Evolutionary conservation across 2,888 invertebrate genomes (phyloP), one percentile per base, ranked within the genome.

Genomic region (Drosophila vallismaia): DNA sequence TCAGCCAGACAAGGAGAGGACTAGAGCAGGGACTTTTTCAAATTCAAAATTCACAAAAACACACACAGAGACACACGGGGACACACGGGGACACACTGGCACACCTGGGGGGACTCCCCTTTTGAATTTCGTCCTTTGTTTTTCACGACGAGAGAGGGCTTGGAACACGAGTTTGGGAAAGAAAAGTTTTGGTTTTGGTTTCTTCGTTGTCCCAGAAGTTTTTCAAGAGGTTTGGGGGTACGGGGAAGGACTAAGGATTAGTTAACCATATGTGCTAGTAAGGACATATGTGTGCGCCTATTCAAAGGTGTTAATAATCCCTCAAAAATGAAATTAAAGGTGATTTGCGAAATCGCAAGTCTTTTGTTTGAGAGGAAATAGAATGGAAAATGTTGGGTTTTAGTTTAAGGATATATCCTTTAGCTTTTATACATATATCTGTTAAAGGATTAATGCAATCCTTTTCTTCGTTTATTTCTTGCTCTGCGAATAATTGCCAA

Each of bases 111-210:
- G 10, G 33, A n/a, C 10, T 33, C 51, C 38, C 14, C 66, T 48
- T 40, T 38, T 48, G 45, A 56, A 46, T 46, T 44, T 28, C 40
- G 36, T 8, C 59, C 33, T 55, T 62, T 66, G 60, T 55, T 63
- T 42, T 14, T 42, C 40, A 3, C 9, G 33, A 8, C n/a, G n/a
- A 8, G 33, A 28, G 28, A 5, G 28, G 33, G 46, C 76, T 86
- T 60, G 79, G 74, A 83, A 83, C 88, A 86, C 86, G 84, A 84
- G 84, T 84, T 84, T 83, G 88, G 86, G 84, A 84, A 84, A 84
- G 88, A 84, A 88, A 84, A 84, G 86, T 84, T 84, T 84, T 71
- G 52, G 55, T 56, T 63, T 82, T 86, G 78, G 78, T 83, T 83
- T 86, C 86, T 86, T 86, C 80, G 77, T 72, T 55, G 66, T 58